These are phyloP conservation scores for Neomonachus schauinslandi DNA, from an alignment of 2,113 vertebrate species.

Conservation along the genomic window DNA sequence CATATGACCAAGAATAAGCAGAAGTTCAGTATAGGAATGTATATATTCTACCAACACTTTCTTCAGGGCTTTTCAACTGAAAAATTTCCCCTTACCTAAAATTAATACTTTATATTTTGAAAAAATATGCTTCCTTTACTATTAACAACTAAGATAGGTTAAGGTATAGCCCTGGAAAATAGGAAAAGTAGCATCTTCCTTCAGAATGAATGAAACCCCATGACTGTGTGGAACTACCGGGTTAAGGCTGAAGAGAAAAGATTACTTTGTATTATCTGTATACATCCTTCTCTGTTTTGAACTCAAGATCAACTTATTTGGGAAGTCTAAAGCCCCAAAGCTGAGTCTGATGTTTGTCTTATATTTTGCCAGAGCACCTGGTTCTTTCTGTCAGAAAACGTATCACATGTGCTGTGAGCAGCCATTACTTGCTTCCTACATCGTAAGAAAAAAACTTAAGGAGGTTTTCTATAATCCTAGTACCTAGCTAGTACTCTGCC, in stretches of 20 bases:
- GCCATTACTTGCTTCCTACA: background rate
- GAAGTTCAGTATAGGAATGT: background rate
- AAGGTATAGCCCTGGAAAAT: background rate
- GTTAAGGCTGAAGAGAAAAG: background rate
- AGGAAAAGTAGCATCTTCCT: background rate
- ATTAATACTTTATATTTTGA: background rate
- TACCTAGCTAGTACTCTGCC: background rate
- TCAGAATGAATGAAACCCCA: background rate
- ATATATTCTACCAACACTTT: conserved; percentile 14
- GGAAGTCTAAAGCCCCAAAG: background rate
- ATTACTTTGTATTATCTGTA: background rate
- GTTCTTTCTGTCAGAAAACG: background rate
- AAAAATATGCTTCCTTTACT: background rate
- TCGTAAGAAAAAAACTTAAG: background rate
- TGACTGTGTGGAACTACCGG: background rate
- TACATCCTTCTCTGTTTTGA: background rate
- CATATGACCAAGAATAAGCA: background rate
- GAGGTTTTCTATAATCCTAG: background rate
- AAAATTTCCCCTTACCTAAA: conserved; percentile 29
- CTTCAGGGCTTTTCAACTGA: background rate
- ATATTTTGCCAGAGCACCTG: background rate
- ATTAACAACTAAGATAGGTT: conserved; percentile 1
- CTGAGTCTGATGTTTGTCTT: background rate
- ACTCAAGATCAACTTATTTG: background rate
- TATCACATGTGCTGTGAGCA: background rate